These are phyloP conservation scores for Esox niger DNA, from an alignment of 2,113 vertebrate species.

Conservation along the genomic window DNA sequence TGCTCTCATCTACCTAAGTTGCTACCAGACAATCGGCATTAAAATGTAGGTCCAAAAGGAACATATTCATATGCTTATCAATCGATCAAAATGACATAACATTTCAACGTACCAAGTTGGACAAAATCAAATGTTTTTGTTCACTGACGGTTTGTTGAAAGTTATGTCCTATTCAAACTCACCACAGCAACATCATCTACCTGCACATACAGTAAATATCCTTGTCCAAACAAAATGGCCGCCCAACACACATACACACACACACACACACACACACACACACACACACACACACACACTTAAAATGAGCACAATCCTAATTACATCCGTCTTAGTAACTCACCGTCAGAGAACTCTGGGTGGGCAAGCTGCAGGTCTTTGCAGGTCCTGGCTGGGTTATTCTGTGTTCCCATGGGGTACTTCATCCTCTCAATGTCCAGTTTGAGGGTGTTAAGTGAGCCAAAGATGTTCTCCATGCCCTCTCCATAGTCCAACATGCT, in stretches of 20 bases:
- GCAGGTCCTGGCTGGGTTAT: conserved; percentile 92
- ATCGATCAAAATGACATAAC: background rate
- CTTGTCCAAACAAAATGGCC: background rate
- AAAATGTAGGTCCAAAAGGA: background rate
- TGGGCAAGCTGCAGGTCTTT: conserved; percentile 97
- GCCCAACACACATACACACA: too few species aligned
- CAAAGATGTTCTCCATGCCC: conserved; percentile 96
- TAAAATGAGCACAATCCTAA: background rate
- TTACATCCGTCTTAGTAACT: conserved; percentile 23
- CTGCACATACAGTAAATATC: background rate
- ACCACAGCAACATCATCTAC: background rate
- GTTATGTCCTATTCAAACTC: background rate
- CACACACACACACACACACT: too few species aligned
- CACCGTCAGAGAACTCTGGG: conserved; percentile 93
- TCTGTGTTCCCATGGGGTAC: conserved; percentile 93
- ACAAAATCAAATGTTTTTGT: too few species aligned
- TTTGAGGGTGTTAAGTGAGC: conserved; percentile 90
- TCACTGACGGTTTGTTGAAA: background rate
- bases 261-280: too few species aligned
- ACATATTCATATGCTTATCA: background rate
- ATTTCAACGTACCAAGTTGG: background rate
- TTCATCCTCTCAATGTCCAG: conserved; percentile 98
- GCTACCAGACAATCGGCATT: too few species aligned
- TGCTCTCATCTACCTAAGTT: too few species aligned
- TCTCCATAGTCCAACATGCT: conserved; percentile 86